Base-by-base conservation (phyloP, 2,797 vertebrate genomes). In the Lepilemur septentrionalis region DNA sequence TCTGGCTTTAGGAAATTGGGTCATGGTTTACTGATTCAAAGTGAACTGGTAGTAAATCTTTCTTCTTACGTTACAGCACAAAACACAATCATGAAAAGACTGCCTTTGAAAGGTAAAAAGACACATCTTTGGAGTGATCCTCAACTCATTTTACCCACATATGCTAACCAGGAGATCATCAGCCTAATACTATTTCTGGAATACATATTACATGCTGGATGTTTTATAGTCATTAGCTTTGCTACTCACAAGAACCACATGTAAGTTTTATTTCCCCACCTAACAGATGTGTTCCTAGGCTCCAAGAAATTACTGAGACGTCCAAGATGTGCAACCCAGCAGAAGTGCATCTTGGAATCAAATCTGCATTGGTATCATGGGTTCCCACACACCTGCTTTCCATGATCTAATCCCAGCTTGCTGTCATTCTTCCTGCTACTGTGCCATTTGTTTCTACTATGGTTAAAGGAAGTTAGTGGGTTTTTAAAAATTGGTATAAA, bases 1-100 rank as follows among this genome's bases (percentile, higher is more conserved):
- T 97, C 97, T 97, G 97, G 94, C 94, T 92, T 95, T 73, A 87
- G 59, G 79, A 97, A 97, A 96, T 35, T 97, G 88, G 97, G 95
- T 96, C 94, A 87, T 73, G 55, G 90, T 84, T 96, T 90, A 72
- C 41, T 79, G 82, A 63, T 93, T 96, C 89, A 94, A 92, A 96
- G 92, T 82, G 70, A 97, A 82, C 28, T 65, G 69, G 89, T 85
- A 73, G 95, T 96, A 97, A 97, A 95, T 97, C 96, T 94, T 80
- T 93, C 78, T 73, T 79, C n/a, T 38, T 38, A 63, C 20, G 8
- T 43, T 41, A 82, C 12, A 65, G 72, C 5, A 67, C 41, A 86
- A 80, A 87, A 89, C 20, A 96, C 96, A 97, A 86, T 94, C 65
- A 73, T 94, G 86, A 96, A 93, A 96, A 95, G 89, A n/a, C 59